Conservation (phyloP, 2,797 vertebrate genomes). For the Melanotaenia parkinsoni region DNA sequence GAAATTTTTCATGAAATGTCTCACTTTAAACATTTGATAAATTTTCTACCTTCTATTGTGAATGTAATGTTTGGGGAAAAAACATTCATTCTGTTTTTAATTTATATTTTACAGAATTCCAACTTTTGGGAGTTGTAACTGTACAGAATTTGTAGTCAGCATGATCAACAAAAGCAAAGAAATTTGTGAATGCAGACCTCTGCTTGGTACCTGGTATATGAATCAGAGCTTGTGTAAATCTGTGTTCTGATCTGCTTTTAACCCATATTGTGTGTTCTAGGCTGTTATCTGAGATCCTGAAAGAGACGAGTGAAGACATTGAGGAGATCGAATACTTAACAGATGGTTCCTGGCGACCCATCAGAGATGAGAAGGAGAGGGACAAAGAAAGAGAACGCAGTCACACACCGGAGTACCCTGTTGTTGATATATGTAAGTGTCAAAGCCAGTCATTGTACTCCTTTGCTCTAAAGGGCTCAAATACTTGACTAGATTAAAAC, state of each 20-base stretch:
- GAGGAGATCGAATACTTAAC: slow-evolving; percentile 97
- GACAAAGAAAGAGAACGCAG: slow-evolving; percentile 91
- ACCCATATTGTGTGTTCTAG: slow-evolving; percentile 50
- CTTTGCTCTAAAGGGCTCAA: not conserved
- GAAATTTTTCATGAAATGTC: not conserved
- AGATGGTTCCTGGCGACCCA: slow-evolving; percentile 96
- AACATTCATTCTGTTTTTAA: not conserved
- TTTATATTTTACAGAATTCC: not conserved
- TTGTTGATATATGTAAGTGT: slow-evolving; percentile 91
- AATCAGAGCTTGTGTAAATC: not conserved
- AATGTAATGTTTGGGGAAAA: not conserved
- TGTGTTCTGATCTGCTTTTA: slow-evolving; percentile 13
- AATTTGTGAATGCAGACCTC: not conserved
- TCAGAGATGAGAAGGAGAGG: slow-evolving; percentile 90
- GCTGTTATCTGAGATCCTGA: slow-evolving; percentile 94
- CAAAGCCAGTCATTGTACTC: not conserved
- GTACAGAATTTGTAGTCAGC: not conserved
- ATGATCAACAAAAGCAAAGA: not conserved
- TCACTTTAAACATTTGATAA: too few relatives aligned
- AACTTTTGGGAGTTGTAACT: too few relatives aligned
- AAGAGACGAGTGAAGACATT: slow-evolving; percentile 91
- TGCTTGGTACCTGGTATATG: not conserved
- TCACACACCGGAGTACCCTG: slow-evolving; percentile 92
- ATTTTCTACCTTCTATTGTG: not conserved
- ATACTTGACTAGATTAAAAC: not conserved